phyloP scores from a whole-genome alignment of 2,113 vertebrate species.

The Microtus ochrogaster region DNA sequence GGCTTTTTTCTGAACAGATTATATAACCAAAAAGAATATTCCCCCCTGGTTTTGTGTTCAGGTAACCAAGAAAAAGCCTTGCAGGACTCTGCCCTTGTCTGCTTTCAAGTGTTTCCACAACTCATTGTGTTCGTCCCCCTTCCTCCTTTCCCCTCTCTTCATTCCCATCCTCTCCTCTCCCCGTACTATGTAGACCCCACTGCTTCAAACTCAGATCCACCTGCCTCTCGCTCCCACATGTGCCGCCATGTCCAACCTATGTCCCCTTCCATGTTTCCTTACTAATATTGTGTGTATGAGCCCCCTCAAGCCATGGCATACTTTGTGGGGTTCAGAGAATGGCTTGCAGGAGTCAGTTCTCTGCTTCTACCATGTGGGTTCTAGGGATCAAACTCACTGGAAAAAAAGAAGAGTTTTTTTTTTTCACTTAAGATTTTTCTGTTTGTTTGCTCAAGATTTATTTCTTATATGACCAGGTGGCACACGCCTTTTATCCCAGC shows the following conservation, averaged over 20 bases:
- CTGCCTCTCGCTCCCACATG: background rate
- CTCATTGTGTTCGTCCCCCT: too few relatives aligned
- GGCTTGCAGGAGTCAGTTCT: background rate
- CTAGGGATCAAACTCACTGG: background rate
- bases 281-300: background rate
- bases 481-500: background rate
- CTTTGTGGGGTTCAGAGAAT: background rate
- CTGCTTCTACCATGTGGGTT: background rate
- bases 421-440: background rate
- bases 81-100: background rate
- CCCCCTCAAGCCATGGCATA: background rate
- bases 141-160: background rate
- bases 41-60: background rate
- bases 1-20: background rate
- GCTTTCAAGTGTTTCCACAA: background rate
- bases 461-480: background rate
- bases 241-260: background rate
- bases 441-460: background rate
- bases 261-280: background rate
- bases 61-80: background rate
- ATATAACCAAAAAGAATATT: fast-evolving
- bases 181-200: background rate
- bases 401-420: background rate
- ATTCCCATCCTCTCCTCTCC: too few relatives aligned
- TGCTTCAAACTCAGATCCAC: background rate